Evolutionary conservation across 2,888 invertebrate genomes (phyloP), one percentile per base, ranked within the genome.

Genomic region (Tinea pellionella): DNA sequence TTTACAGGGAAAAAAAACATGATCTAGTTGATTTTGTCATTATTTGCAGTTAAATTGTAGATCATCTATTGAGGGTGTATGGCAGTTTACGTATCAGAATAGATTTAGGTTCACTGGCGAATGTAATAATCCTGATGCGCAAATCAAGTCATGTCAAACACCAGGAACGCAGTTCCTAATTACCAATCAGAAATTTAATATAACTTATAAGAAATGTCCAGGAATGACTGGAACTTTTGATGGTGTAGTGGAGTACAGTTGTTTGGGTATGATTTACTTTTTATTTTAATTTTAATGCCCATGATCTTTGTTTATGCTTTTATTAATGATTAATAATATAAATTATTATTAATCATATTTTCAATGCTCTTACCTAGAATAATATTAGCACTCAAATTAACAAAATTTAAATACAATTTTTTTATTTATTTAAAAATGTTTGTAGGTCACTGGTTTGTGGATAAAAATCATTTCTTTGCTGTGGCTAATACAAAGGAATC

Each of bases 401-500:
- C 15, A 42, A 42, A 42, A 13, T 7, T 42, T 42, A 42, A 24
- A 24, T 24, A 6, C 24, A 24, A 24, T 3, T 2, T 24, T 24
- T 2, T 42, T 7, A 15, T 42, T 2, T 42, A 24, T 24, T 24
- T 24, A 12, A 37, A 37, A 2, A 2, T 4, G 11, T 19, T 57
- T 57, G 41, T 62, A 88, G 88, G 97, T 0, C 96, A 97, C 87
- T 97, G 97, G 97, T 96, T 97, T 80, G 93, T 96, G 24, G 96
- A 94, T 12, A 97, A 97, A 73, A 97, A 98, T 80, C 97, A 97
- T 71, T 98, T 94, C 78, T 97, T 98, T 80, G 98, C 97, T 60
- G 96, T 98, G n/a, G 96, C 96, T 7, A 98, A 98, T 73, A 96
- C 97, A 0, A 97, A 97, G 69, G 97, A 98, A 77, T 97, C 97